Evolutionary conservation across 2,797 vertebrate genomes (phyloP).

Genomic region (Fratercula arctica): DNA sequence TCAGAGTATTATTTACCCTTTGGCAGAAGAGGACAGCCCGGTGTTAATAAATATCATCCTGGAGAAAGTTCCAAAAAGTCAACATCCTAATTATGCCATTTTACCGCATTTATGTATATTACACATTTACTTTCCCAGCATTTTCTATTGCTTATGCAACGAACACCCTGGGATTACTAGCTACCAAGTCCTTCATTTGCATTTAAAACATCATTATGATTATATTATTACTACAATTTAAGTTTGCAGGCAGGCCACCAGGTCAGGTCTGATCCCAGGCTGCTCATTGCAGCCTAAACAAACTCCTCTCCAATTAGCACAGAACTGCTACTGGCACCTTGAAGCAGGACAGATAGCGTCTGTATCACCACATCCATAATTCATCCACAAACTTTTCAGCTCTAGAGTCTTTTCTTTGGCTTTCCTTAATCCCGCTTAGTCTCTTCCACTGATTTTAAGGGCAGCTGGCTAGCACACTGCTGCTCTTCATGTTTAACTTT

Average conservation of each 20-base stretch:
- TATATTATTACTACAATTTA: background rate
- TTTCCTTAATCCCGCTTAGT: background rate
- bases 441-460: background rate
- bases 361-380: background rate
- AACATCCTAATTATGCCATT: background rate
- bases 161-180: background rate
- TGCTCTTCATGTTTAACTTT: conserved; percentile 22
- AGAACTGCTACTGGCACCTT: background rate
- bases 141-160: background rate
- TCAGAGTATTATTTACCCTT: background rate
- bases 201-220: background rate
- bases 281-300: background rate
- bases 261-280: background rate
- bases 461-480: background rate
- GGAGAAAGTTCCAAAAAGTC: background rate
- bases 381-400: background rate
- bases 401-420: background rate
- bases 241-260: background rate
- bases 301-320: background rate
- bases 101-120: background rate
- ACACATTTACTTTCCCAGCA: background rate
- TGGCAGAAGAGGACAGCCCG: background rate
- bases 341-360: background rate
- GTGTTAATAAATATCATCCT: background rate
- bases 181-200: background rate